Evolutionary conservation across 2,888 invertebrate species (phyloP), one percentile per base, ranked within the genome.

Genomic region (Syrista parreyssii): DNA sequence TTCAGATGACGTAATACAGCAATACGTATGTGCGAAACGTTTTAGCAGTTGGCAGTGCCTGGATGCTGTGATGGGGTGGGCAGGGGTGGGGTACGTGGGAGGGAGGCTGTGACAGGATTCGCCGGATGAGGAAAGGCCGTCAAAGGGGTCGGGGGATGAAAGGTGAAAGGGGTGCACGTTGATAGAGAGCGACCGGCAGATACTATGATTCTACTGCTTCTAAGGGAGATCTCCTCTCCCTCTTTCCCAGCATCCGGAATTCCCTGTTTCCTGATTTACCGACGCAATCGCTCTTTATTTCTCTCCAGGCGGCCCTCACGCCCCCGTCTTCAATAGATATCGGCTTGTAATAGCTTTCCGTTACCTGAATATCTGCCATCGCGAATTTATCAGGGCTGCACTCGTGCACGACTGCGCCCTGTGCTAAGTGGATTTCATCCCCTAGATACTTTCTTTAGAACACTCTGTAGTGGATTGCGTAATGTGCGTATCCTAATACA

Each of bases 231-330:
- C 55, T 36, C 36, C 12, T 36, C 55, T 55, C 23, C 55, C 9
- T 23, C 55, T 23, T 55, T 55, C 55, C 55, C 55, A 55, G 55
- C 55, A 55, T 55, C 55, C 55, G 55, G 55, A 55, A 55, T 55
- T 55, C 55, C 55, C 55, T 55, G 55, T 55, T 55, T 80, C 82
- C 90, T 91, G 91, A 91, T 91, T 91, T 91, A 91, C 91, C 86
- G 91, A 89, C 86, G 89, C 91, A 91, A 91, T 91, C 91, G 89
- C 90, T 91, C 91, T 91, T 91, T 91, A 91, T 91, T 91, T 91
- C 91, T 90, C 91, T 91, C 91, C 86, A 91, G 91, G 91, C 91
- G 91, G 89, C 90, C 88, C 88, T 91, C 89, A 84, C 87, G 85
- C 85, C 87, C 87, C 89, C 83, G 86, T 86, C 86, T 84, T 89